phyloP scores from a whole-genome alignment of 35 echinoderm and acorn worm genomes.

The Anneissia japonica region DNA sequence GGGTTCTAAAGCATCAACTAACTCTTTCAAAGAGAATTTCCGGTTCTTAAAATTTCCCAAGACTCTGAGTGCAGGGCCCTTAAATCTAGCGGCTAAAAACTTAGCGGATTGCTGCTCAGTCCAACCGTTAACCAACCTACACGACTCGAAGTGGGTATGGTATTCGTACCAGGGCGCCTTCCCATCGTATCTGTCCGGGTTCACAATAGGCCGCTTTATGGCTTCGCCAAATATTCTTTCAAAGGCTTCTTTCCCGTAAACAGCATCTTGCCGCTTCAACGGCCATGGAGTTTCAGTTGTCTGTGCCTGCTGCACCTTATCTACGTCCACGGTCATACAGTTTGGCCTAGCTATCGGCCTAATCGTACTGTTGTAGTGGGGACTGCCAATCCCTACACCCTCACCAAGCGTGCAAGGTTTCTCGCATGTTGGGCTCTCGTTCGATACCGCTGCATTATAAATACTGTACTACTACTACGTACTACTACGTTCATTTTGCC shows the following conservation, averaged over 20 bases:
- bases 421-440: too few relatives aligned
- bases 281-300: not conserved
- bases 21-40: not conserved
- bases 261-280: not conserved
- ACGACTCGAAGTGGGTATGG: conserved; percentile 26
- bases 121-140: not conserved
- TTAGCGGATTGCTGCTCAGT: not conserved
- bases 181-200: conserved; percentile 21
- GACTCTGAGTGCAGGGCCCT: conserved; percentile 14
- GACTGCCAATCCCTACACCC: too few relatives aligned
- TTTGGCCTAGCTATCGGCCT: too few relatives aligned
- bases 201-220: not conserved
- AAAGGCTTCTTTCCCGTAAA: not conserved
- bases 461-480: too few relatives aligned
- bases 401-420: too few relatives aligned
- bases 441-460: too few relatives aligned
- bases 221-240: not conserved
- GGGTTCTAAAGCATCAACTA: not conserved
- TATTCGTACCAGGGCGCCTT: conserved; percentile 37
- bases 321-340: too few relatives aligned
- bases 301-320: too few relatives aligned
- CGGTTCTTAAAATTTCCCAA: not conserved
- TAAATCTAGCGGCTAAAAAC: conserved; percentile 27
- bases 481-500: too few relatives aligned
- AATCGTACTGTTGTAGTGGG: too few relatives aligned